Evolutionary conservation across 2,888 invertebrate genomes (phyloP).

Genomic region (Machimus atricapillus): DNA sequence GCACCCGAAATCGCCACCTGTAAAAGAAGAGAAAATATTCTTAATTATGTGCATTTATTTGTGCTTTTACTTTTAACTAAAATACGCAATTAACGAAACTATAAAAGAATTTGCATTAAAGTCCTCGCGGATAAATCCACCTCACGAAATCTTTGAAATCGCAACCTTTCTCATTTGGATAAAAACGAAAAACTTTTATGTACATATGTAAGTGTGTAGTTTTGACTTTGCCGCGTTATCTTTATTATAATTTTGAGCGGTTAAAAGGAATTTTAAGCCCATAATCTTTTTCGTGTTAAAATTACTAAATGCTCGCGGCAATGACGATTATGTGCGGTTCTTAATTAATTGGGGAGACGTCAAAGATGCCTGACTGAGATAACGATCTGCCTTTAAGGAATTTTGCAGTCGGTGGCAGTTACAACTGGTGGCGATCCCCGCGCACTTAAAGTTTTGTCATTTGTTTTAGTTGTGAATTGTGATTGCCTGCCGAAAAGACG

Average conservation of each 20-base stretch:
- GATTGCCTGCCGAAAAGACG: not conserved
- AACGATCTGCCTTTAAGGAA: slow-evolving; percentile 12
- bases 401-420: not conserved
- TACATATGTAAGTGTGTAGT: not conserved
- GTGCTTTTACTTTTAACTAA: not conserved
- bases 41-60: not conserved
- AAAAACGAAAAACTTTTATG: not conserved
- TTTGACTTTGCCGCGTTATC: not conserved
- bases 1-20: slow-evolving; percentile 64
- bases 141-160: not conserved
- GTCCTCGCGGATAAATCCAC: not conserved
- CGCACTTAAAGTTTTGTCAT: not conserved
- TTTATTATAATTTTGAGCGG: not conserved
- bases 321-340: slow-evolving; percentile 13
- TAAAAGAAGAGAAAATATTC: slow-evolving; percentile 48
- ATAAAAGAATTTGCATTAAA: not conserved
- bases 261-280: slow-evolving; percentile 14
- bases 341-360: slow-evolving; percentile 35
- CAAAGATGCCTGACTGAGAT: not conserved
- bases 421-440: not conserved
- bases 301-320: slow-evolving; percentile 1
- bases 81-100: not conserved
- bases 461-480: not conserved
- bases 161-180: not conserved
- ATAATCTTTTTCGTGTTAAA: not conserved